Conservation (phyloP, 2,113 vertebrate species). For the Candoia aspera region DNA sequence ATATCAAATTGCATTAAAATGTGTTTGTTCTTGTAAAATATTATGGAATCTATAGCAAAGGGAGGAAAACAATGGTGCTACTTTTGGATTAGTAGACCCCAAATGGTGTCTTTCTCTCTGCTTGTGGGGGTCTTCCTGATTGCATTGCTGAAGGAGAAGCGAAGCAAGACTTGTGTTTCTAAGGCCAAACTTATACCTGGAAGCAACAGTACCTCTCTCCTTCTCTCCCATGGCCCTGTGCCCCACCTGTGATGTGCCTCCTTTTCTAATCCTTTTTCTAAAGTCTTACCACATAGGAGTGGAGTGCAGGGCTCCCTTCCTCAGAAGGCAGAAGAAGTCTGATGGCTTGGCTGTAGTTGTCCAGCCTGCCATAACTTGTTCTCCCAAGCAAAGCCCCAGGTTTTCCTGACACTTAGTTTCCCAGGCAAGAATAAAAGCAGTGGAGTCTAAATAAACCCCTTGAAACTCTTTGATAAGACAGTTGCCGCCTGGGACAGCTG, state of each 20-base stretch:
- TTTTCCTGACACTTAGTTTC: slow-evolving; percentile 29
- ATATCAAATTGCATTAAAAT: not conserved
- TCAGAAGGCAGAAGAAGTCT: not conserved
- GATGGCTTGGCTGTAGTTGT: not conserved
- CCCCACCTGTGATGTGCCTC: not conserved
- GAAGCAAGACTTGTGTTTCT: not conserved
- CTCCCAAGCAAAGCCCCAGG: slow-evolving; percentile 27
- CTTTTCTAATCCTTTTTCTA: not conserved
- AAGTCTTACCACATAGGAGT: not conserved
- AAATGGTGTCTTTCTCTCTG: not conserved
- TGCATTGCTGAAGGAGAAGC: not conserved
- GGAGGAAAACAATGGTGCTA: not conserved
- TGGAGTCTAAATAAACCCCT: slow-evolving; percentile 23
- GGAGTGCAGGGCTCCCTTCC: not conserved
- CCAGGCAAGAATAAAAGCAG: slow-evolving; percentile 26
- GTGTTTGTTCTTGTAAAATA: not conserved
- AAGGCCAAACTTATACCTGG: not conserved
- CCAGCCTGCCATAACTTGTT: slow-evolving; percentile 7
- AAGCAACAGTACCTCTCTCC: not conserved
- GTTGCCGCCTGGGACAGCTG: slow-evolving; percentile 36
- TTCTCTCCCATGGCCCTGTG: not conserved
- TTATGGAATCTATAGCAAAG: not conserved
- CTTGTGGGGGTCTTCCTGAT: not conserved
- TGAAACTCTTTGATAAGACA: slow-evolving; percentile 38
- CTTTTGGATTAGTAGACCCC: not conserved